Evolutionary conservation across 2,113 vertebrate species (phyloP), one percentile per base, ranked within the genome.

Genomic region (Caretta caretta): DNA sequence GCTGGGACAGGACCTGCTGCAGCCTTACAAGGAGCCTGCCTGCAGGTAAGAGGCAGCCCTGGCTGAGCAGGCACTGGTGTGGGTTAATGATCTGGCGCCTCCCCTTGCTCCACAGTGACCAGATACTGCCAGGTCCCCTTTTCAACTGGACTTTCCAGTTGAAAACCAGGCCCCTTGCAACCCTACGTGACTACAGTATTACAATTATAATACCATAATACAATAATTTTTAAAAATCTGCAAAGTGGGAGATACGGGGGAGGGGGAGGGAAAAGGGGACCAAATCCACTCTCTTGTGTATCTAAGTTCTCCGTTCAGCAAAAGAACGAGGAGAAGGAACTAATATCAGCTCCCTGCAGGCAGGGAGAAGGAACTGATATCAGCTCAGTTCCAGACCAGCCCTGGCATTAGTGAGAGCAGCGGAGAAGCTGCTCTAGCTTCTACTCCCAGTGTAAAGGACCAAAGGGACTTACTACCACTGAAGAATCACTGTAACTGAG

Each of bases 391-490:
- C 62, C 51, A 94, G 84, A 42, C 91, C 93, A 90, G 35, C 76
- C 79, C n/a, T 84, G 88, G 38, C 51, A 27, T 88, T 54, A 50
- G 7, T 56, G 38, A 51, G 0, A 2, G 75, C 57, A 90, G 19
- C 20, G 2, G 27, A 62, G 69, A 72, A 24, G 10, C 19, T 17
- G 95, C 88, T 93, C 90, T 93, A 80, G 94, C 90, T 95, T 82
- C 80, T 96, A 84, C 92, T 87, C 93, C 85, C 84, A 56, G 80
- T 87, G 95, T 51, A 84, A 86, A 76, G 93, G 92, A 81, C 72
- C 0, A 0, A 78, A 9, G 88, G 79, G 90, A 56, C 87, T 24
- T 22, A 16, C 8, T n/a, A 16, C 35, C 62, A n/a, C 31, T 69
- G 13, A 69, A 16, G 31, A 69, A n/a, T 69, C 65, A 69, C 27